Evolutionary conservation across 2,888 invertebrate species (phyloP).

Genomic region (Metalampra italica): DNA sequence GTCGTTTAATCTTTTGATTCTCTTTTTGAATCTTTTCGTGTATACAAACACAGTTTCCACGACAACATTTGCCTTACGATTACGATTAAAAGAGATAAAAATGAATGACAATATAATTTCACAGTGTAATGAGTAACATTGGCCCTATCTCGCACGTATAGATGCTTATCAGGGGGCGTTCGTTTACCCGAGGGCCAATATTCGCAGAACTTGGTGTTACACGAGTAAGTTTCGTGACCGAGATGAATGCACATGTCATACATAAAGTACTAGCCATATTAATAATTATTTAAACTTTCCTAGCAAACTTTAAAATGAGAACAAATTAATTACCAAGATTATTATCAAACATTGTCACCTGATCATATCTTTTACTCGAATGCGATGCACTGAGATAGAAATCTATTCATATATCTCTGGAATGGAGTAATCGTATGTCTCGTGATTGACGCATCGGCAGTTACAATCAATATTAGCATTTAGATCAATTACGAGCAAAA

Average conservation of each 20-base stretch:
- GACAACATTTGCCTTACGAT: too few relatives aligned
- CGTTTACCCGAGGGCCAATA: not conserved
- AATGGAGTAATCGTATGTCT: constrained; percentile 25
- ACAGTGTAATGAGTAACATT: not conserved
- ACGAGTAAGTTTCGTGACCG: constrained; percentile 16
- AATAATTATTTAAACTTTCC: too few relatives aligned
- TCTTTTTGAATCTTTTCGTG: too few relatives aligned
- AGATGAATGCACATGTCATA: constrained; percentile 12
- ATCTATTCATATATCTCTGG: constrained; percentile 12
- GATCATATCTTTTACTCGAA: constrained; percentile 24
- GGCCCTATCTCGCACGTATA: not conserved
- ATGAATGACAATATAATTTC: not conserved
- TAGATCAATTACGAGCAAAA: not conserved
- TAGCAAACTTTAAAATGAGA: too few relatives aligned
- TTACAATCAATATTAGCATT: not conserved
- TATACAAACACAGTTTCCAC: too few relatives aligned
- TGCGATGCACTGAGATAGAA: constrained; percentile 13
- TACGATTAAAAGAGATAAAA: not conserved
- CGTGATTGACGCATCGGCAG: constrained; percentile 28
- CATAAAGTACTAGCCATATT: too few relatives aligned
- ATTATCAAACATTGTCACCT: not conserved
- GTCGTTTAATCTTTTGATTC: too few relatives aligned
- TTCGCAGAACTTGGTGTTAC: not conserved
- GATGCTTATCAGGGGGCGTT: not conserved
- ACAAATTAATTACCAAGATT: not conserved